Evolutionary conservation across 2,888 invertebrate species (phyloP), one percentile per base, ranked within the genome.

Genomic region (Hyles lineata): DNA sequence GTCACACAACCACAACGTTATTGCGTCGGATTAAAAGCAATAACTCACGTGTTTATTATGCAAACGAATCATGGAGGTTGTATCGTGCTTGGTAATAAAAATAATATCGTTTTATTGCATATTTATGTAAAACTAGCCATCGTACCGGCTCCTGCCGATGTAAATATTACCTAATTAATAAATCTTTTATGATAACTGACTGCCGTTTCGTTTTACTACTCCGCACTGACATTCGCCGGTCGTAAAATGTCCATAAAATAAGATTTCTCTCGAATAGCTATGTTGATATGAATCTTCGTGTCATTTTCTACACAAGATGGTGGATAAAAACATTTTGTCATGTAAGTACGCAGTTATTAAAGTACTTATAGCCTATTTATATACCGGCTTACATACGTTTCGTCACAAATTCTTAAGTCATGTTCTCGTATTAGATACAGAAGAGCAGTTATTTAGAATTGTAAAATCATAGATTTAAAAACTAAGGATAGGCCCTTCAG

Each of bases 71-170:
- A 73, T 74, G 71, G 74, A 70, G 50, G 21, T 60, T 32, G 29
- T 52, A 72, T 9, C 23, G 70, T 75, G 72, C 60, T 74, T 52
- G 58, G 62, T 55, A 59, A 63, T 74, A 75, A 69, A 74, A 71
- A 70, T 71, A 70, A 21, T 71, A 72, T 50, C 74, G 19, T 32
- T 73, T 77, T 70, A 75, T 75, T 70, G 62, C 72, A 35, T 75
- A 75, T 76, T 76, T 74, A 80, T 75, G 74, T 73, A 73, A 76
- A 79, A 70, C 25, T 73, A 75, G 75, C 73, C 61, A 62, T 32
- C 52, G n/a, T 50, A 63, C 71, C 52, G 50, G 67, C 25, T 21
- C 25, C 21, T 32, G 60, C 29, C 23, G 69, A 50, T 43, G 71
- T 59, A 19, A 70, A 55, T 69, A 70, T 55, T 70, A 70, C 23